Base-by-base conservation (phyloP, 2,888 invertebrate genomes). In the Acrobasis consociella region DNA sequence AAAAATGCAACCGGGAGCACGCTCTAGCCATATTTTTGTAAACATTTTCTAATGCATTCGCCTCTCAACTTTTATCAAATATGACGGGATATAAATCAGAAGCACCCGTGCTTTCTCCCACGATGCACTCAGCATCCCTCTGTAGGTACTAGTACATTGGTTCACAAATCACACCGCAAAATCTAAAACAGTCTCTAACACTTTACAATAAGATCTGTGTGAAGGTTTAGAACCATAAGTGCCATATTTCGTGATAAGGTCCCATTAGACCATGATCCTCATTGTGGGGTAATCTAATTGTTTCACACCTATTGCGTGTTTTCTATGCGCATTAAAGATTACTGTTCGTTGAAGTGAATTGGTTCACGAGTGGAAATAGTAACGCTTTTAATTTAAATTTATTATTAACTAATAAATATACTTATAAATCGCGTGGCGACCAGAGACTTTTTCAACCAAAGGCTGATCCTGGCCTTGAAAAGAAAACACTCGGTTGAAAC, bases 41-140 rank as follows among this genome's bases (percentile, higher is more conserved):
- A 11, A 13, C 46, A 13, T 46, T 16, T 15, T 22, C 50, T 38
- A 22, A 5, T 50, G 16, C 50, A 17, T 22, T 10, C 39, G 37
- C 38, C 17, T 60, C 16, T 17, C 59, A 50, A 59, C 37, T 60
- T 50, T 38, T 31, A 31, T 31, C 31, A 49, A 50, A 31, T 38
- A 60, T 38, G 50, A 50, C 59, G 37, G 49, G 59, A 38, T 56
- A 56, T 56, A 56, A 56, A 56, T 56, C 56, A 56, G 56, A 42
- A 11, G 5, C 42, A 56, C 56, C 37, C 53, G 56, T 16, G 17
- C 11, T 22, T 17, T 56, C 17, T 39, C 56, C 15, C 56, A 39
- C 42, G 39, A 16, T 5, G 13, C 56, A 22, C 42, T 42, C 42
- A 56, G 56, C 56, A 49, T 50, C 55, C 49, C 42, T 42, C 50